These are phyloP conservation scores for Sympetrum striolatum DNA, from an alignment of 2,888 invertebrate species.

Conservation along the genomic window DNA sequence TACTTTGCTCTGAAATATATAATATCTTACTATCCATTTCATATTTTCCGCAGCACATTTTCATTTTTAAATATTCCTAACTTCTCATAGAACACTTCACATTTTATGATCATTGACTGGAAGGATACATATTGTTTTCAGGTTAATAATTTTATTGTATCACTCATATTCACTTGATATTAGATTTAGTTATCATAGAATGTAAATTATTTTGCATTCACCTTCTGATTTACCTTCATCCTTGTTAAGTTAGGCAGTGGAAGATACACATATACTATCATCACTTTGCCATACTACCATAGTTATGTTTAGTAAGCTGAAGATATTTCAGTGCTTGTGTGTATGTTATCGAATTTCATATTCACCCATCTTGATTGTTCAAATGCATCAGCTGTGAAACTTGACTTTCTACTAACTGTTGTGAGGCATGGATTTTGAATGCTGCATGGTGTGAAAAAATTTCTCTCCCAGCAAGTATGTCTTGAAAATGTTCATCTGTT, in stretches of 20 bases:
- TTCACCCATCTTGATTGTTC: neutral
- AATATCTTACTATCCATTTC: neutral
- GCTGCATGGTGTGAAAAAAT: slow-evolving; percentile 2
- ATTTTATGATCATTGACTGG: neutral
- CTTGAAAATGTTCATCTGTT: neutral
- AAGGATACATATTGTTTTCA: neutral
- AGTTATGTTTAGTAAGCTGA: neutral
- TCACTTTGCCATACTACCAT: neutral
- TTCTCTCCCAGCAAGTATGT: slow-evolving; percentile 15
- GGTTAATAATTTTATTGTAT: neutral
- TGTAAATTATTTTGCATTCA: neutral
- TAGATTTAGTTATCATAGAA: neutral
- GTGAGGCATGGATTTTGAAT: neutral
- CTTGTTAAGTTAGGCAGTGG: neutral
- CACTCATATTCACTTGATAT: neutral
- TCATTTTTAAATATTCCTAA: neutral
- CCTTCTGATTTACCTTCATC: neutral
- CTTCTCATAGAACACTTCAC: neutral
- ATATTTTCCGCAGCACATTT: neutral
- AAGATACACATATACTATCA: neutral
- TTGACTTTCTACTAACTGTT: neutral
- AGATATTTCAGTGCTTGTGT: neutral
- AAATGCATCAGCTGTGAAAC: neutral
- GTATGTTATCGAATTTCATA: neutral
- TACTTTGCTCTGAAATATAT: neutral